Evolutionary conservation across 2,888 invertebrate genomes (phyloP), one percentile per base, ranked within the genome.

Genomic region (Nephrotoma flavescens): DNA sequence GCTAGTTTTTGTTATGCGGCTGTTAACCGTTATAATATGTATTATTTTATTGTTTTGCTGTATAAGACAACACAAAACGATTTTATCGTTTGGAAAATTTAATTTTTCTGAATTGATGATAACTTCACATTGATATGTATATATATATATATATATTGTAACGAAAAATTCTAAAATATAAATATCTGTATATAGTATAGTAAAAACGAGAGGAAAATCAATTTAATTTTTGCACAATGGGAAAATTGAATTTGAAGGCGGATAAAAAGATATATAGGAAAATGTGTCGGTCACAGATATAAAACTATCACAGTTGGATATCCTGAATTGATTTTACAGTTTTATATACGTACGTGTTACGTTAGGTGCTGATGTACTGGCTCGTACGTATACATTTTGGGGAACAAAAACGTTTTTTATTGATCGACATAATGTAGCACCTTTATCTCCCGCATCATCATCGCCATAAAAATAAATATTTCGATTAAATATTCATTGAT

Each of bases 281-380:
- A 88, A 88, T 88, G 88, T 89, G 89, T 89, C 89, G 88, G 89
- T 88, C 89, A 87, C 89, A 89, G 89, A 89, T 88, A 89, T 88
- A 89, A 89, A 88, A 89, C 88, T 89, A 88, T 88, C 89, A 87
- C 89, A 87, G 88, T 89, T 88, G 89, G 89, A 88, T 88, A 88
- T 86, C 83, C 42, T 86, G 86, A 86, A 83, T 83, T 42, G 41
- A 45, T 45, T 86, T 83, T 83, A 2, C 83, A n/a, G 57, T 57
- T 57, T 57, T 19, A 57, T 57, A 6, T 57, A 47, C 12, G n/a
- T 47, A 12, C 12, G n/a, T 57, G 31, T 31, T 31, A 57, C 19
- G 19, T 57, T 57, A 6, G n/a, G 57, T 6, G 31, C 31, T 31
- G 15, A 57, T 15, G 57, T 57, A 57, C 31, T 31, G 31, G 31